Conservation (phyloP, 1,140 invertebrate species). For the Ceratosolen solmsi region DNA sequence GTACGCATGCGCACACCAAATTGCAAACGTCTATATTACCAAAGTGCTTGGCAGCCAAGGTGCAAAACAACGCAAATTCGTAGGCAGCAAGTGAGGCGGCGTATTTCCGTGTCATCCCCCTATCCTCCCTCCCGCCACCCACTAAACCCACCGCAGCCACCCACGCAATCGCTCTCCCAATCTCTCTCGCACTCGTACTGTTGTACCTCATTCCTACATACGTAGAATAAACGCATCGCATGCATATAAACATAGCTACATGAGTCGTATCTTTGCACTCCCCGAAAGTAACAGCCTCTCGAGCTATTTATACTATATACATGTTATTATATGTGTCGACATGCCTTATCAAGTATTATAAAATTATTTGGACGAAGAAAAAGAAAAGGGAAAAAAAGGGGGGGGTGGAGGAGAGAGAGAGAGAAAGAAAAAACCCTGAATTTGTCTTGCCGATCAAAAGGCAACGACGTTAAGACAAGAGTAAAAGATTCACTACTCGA, state of each 20-base stretch:
- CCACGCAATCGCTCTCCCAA: not conserved
- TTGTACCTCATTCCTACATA: too few species aligned
- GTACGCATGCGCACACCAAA: not conserved
- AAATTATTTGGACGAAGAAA: not conserved
- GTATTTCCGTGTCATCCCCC: not conserved
- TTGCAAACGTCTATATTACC: not conserved
- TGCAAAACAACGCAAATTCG: not conserved
- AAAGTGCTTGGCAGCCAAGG: not conserved
- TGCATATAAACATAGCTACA: too few species aligned
- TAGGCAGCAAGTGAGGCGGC: not conserved
- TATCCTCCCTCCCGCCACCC: not conserved
- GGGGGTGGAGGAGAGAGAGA: conserved; percentile 10
- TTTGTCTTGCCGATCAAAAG: not conserved
- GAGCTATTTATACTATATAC: too few species aligned
- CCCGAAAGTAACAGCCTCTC: too few species aligned
- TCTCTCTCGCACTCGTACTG: not conserved
- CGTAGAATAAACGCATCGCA: too few species aligned
- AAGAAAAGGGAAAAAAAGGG: not conserved
- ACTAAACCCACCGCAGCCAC: too few species aligned
- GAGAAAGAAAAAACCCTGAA: conserved; percentile 10
- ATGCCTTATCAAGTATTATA: too few species aligned
- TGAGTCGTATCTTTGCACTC: too few species aligned
- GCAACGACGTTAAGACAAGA: not conserved
- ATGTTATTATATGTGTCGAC: too few species aligned
- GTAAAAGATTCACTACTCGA: not conserved